Conservation (phyloP, 2,113 vertebrate genomes). For the Seriola quinqueradiata region DNA sequence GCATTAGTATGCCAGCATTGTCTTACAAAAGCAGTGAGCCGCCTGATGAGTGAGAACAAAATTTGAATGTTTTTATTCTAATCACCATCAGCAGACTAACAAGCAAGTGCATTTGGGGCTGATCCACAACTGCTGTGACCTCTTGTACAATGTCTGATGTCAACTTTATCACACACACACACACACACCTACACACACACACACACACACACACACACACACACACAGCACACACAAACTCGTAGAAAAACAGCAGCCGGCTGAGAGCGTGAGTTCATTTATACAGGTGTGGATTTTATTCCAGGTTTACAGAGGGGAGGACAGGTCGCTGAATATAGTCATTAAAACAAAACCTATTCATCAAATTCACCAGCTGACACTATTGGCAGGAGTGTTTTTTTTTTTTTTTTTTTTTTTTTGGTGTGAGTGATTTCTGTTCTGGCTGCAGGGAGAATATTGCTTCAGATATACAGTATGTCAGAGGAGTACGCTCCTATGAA, state of each 20-base stretch:
- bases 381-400: not conserved
- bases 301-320: not conserved
- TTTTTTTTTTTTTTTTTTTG: too few relatives aligned
- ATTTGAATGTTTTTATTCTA: conserved; percentile 40
- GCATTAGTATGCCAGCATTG: conserved; percentile 25
- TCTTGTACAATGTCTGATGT: not conserved
- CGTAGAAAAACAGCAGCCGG: not conserved
- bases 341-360: not conserved
- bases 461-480: not conserved
- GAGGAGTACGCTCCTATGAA: not conserved
- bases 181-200: too few relatives aligned
- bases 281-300: not conserved
- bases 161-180: not conserved
- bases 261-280: not conserved
- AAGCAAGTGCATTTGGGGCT: not conserved
- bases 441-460: not conserved
- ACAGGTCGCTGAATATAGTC: not conserved
- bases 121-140: not conserved
- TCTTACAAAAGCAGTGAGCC: not conserved
- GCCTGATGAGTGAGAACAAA: conserved; percentile 25
- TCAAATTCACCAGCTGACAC: not conserved
- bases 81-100: conserved; percentile 29
- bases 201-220: too few relatives aligned
- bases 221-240: not conserved
- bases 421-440: not conserved